Percentiles rank a stretch among this genome's conserved stretches.
These are phyloP conservation scores for Lottia gigantea DNA, from an alignment of 2,888 invertebrate species.

Conservation along the genomic window DNA sequence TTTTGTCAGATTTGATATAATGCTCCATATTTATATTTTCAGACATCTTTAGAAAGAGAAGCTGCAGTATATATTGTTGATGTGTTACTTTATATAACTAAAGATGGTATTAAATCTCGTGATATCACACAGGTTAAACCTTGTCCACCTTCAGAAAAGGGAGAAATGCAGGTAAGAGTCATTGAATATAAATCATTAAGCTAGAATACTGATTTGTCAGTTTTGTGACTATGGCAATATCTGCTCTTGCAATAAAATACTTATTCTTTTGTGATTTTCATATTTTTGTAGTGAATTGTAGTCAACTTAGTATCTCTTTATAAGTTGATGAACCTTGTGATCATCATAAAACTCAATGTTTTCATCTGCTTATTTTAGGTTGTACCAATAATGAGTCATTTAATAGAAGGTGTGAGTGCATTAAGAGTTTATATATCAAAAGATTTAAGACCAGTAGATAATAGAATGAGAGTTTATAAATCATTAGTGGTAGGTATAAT, in stretches of 20 bases:
- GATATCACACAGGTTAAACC: conserved; percentile 66
- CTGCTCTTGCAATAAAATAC: too few relatives aligned
- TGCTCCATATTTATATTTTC: conserved; percentile 21
- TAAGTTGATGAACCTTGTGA: too few relatives aligned
- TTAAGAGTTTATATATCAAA: conserved; percentile 90
- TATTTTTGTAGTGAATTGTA: too few relatives aligned
- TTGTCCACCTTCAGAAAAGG: conserved; percentile 75
- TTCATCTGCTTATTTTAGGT: conserved; percentile 49
- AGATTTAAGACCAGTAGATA: conserved; percentile 87
- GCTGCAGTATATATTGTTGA: conserved; percentile 81
- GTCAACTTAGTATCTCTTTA: too few relatives aligned
- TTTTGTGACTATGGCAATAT: too few relatives aligned
- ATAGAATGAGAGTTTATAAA: conserved; percentile 81
- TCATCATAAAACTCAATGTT: too few relatives aligned
- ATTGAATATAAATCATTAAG: too few relatives aligned
- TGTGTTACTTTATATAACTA: conserved; percentile 83
- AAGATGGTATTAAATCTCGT: conserved; percentile 71
- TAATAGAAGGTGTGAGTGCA: conserved; percentile 85
- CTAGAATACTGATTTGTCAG: too few relatives aligned
- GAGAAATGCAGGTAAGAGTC: conserved; percentile 80
- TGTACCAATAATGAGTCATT: conserved; percentile 84
- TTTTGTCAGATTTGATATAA: background rate
- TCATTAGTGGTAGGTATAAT: conserved; percentile 59
- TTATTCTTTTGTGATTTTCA: too few relatives aligned
- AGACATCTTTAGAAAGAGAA: conserved; percentile 72